Base-by-base conservation (phyloP, 1,140 invertebrate species). In the Procambarus virginalis region DNA sequence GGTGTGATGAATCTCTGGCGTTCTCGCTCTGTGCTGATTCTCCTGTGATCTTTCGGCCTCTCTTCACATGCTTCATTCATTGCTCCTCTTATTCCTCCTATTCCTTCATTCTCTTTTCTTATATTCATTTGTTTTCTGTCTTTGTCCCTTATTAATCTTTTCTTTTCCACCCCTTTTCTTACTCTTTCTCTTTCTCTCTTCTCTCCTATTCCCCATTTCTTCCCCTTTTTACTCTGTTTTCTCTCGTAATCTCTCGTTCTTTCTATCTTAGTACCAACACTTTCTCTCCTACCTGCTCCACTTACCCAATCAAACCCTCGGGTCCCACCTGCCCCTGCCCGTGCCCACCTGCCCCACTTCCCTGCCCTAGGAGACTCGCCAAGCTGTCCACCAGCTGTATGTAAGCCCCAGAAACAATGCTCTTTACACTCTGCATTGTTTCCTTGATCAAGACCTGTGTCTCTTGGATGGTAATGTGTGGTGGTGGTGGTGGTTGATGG, bases 401-500 rank as follows among this genome's bases (percentile, higher is more conserved):
- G 68, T 70, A 70, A 70, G 14, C n/a, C 2, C 51, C 46, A 78
- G 77, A 49, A 22, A 78, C 77, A 78, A 78, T 78, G 77, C 46
- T 46, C 17, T 49, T 12, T 49, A 34, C 77, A 49, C 51, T 10
- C 12, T 6, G 68, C 77, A 78, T 78, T 78, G 77, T 78, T 34
- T 49, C 51, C 51, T 4, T 78, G 22, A 34, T 3, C 22, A 0
- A 70, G 68, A 70, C n/a, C 68, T 6, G n/a, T 4, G 3, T 17
- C 9, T 64, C 60, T 64, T 64, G 20, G 68, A 5, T 70, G 68
- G 68, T 70, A 17, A n/a, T 70, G 60, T 8, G 60, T 64, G 14
- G 60, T 64, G 10, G 60, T 64, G 60, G 2, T 17, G 4, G 17
- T 64, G 60, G 60, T 17, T 34, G 34, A 34, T 34, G 34, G 60